Evolutionary conservation across 2,797 vertebrate genomes (phyloP), one percentile per base, ranked within the genome.

Genomic region (Eremophila alpestris): DNA sequence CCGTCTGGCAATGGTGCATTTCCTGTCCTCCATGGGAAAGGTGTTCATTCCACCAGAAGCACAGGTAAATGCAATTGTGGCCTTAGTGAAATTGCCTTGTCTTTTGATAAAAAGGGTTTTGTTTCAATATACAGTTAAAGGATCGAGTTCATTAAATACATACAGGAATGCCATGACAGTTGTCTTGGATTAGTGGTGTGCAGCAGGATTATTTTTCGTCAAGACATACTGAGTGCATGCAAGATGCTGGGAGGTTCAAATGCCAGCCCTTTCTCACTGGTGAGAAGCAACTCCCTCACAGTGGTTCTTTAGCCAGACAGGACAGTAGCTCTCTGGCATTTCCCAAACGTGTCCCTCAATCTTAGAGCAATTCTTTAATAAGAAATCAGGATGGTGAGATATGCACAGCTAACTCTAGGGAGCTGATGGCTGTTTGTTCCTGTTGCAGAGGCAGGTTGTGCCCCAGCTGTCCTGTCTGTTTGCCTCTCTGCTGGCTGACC

Each of bases 1-100:
- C 82, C 93, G 98, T 60, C 96, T 99, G 75, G 98, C 98, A n/a
- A 84, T 97, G 63, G 96, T 98, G 87, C 98, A 98, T 85, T 99
- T 99, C 93, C 96, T 99, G 36, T 98, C 98, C 67, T 98, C 98
- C 16, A 87, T 99, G 63, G 99, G 99, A 77, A 99, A 98, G 94
- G 93, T 98, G 48, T 98, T 98, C 79, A 93, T 99, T 63, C 98
- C 98, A 73, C 95, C 96, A 38, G 98, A 98, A 84, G 95, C 96
- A 89, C 99, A 99, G 99, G 99, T 99, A 96, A 94, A 63, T 75
- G 17, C 7, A 83, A 38, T 17, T 46, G n/a, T 51, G 62, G 18
- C 36, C 18, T 77, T 56, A 23, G 68, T 86, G 64, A 78, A 73
- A 64, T 38, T 19, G 43, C 46, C 19, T 51, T 69, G 15, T 41